These are phyloP conservation scores for Ceriagrion tenellum DNA, from an alignment of 2,888 invertebrate genomes.

Conservation along the genomic window DNA sequence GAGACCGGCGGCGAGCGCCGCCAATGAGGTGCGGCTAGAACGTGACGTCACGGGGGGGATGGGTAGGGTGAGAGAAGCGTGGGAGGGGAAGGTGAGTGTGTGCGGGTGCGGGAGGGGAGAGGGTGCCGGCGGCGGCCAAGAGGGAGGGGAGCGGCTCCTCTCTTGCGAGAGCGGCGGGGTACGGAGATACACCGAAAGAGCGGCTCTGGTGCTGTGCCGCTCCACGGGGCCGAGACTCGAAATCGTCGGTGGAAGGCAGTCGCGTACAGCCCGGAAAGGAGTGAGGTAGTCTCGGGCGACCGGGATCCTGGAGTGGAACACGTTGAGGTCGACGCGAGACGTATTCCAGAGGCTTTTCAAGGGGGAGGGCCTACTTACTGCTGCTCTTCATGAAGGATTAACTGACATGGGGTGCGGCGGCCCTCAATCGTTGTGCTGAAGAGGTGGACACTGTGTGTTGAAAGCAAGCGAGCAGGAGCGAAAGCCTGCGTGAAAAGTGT, in stretches of 20 bases:
- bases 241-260: conserved; percentile 24
- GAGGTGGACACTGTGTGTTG: neutral
- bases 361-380: too few relatives aligned
- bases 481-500: neutral
- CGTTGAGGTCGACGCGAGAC: neutral
- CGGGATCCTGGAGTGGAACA: neutral
- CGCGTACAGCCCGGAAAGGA: conserved; percentile 33
- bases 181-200: neutral
- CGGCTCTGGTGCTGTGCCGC: conserved; percentile 23
- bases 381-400: neutral
- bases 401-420: neutral
- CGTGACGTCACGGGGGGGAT: conserved; percentile 48
- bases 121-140: neutral
- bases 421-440: neutral
- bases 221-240: conserved; percentile 11
- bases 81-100: neutral
- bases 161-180: neutral
- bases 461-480: neutral
- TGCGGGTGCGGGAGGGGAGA: neutral
- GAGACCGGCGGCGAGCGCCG: conserved; percentile 17
- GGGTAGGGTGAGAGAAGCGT: neutral
- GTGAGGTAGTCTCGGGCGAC: conserved; percentile 54
- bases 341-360: too few relatives aligned
- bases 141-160: neutral
- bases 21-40: conserved; percentile 64